Conservation (phyloP, 2,888 invertebrate species). For the Lochmaea crataegi region DNA sequence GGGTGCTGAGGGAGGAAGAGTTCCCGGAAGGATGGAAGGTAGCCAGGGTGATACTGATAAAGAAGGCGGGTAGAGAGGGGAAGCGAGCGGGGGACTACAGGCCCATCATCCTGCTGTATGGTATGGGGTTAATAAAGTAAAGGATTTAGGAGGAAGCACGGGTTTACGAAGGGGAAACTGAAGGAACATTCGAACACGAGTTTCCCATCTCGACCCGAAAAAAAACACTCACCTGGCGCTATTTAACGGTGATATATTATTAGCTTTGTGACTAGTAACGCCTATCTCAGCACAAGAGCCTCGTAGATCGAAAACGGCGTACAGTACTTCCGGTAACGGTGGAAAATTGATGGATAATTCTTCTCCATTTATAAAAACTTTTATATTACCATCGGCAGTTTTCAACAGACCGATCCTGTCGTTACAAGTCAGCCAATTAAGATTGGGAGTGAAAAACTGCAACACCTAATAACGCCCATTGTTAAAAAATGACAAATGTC, state of each 20-base stretch:
- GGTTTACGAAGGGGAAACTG: no score
- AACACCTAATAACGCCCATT: conserved; percentile 61
- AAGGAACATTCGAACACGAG: no score
- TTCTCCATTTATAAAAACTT: conserved; percentile 85
- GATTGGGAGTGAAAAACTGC: conserved; percentile 76
- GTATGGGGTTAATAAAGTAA: no score
- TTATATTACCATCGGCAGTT: conserved; percentile 76
- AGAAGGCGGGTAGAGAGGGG: no score
- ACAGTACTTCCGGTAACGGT: conserved; percentile 70
- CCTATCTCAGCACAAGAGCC: conserved; percentile 83
- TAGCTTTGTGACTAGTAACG: conserved; percentile 74
- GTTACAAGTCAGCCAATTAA: conserved; percentile 85
- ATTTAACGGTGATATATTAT: conserved; percentile 65
- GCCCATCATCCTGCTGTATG: no score
- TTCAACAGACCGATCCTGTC: conserved; percentile 83
- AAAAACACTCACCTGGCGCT: conserved; percentile 42
- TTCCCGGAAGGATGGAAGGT: no score
- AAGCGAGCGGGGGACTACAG: no score
- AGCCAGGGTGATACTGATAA: no score
- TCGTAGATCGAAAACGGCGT: conserved; percentile 84
- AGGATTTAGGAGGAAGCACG: no score
- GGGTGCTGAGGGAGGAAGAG: no score
- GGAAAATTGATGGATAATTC: conserved; percentile 68
- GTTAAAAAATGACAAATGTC: background rate
- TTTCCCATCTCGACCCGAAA: no score